These are phyloP conservation scores for Pithecia hirsuta DNA, from an alignment of 2,797 vertebrate species.

Conservation along the genomic window DNA sequence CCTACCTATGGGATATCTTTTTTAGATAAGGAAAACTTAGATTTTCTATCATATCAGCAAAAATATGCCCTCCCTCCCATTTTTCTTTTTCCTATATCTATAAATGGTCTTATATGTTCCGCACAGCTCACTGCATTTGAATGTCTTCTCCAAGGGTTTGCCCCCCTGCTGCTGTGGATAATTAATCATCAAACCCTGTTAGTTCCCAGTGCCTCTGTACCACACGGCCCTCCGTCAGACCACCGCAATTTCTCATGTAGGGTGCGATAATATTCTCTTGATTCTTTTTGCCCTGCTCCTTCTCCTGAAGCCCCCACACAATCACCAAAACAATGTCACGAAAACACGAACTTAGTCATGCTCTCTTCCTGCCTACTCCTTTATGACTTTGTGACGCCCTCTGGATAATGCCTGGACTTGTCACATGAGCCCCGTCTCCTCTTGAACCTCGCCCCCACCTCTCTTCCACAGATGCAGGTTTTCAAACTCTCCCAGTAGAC, in stretches of 20 bases:
- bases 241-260: fast-evolving
- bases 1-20: no score
- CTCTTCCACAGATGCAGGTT: background rate
- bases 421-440: background rate
- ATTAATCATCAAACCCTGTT: no score
- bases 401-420: background rate
- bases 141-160: background rate
- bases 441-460: background rate
- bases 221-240: fast-evolving
- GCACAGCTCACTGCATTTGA: background rate
- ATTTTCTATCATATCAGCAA: no score
- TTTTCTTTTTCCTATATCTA: background rate
- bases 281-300: background rate
- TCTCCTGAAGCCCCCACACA: fast-evolving
- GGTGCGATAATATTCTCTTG: fast-evolving
- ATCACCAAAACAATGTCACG: no score
- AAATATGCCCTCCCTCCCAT: background rate
- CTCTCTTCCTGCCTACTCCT: background rate
- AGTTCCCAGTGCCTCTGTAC: background rate
- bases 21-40: background rate
- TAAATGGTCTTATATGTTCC: background rate
- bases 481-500: background rate
- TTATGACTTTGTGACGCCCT: background rate
- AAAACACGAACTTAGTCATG: background rate
- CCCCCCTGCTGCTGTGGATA: no score